Evolutionary conservation across 1,140 invertebrate genomes (phyloP), one percentile per base, ranked within the genome.

Genomic region (Adoxophyes honmai): DNA sequence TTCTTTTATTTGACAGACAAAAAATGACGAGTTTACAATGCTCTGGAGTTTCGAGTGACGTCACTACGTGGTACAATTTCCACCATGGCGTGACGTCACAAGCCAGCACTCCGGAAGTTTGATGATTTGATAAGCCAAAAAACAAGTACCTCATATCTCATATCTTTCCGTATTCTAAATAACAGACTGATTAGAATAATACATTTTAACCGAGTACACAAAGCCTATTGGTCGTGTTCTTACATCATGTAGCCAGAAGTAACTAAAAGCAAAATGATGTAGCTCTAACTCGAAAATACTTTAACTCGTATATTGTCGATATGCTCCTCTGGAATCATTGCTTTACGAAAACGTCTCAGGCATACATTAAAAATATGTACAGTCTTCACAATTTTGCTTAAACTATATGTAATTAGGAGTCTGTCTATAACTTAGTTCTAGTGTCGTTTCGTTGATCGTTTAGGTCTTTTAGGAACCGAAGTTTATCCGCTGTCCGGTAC

Each of bases 251-350:
- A 57, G 36, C 39, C 38, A 34, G 53, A 34, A 51, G 52, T 38
- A 52, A n/a, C 21, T 52, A 0, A 14, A 52, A 61, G 33, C 36
- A 35, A 55, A 53, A 33, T 11, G 11, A 8, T 14, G 11, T 39
- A 35, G 59, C 13, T 58, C 37, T 55, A 55, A 54, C 4, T 14
- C 11, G 18, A 55, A 55, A 33, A 9, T 48, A 51, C 11, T 16
- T 10, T 35, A 34, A 18, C 35, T 51, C 7, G 55, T 68, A 81
- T 87, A 87, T 85, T 86, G 84, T 87, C 84, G 67, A 81, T 78
- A 81, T 84, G 84, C 79, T 87, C 84, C 84, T 78, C 74, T 55
- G 62, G 80, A 71, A 77, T 79, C 70, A 68, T 70, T 75, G 74
- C 73, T 70, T 71, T 60, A 68, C 62, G 71, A 75, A 28, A 75